phyloP scores from a whole-genome alignment of 2,113 vertebrate genomes.

The Cyanocitta stelleri region DNA sequence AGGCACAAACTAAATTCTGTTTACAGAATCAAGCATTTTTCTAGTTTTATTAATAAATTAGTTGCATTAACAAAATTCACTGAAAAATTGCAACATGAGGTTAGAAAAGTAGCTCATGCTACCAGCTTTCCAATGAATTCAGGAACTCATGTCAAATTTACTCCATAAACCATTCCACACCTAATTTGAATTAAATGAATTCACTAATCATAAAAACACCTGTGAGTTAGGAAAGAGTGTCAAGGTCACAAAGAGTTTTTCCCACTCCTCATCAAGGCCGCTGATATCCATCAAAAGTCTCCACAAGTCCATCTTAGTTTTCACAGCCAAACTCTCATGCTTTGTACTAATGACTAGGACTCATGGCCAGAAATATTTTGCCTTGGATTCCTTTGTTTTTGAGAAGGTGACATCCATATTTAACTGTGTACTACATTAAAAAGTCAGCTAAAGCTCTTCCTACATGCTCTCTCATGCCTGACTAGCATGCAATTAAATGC shows the following conservation, averaged over 20 bases:
- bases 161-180: background rate
- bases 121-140: background rate
- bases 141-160: background rate
- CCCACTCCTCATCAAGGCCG: background rate
- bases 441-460: background rate
- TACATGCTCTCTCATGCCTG: background rate
- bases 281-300: background rate
- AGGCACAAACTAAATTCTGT: background rate
- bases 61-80: background rate
- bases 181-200: background rate
- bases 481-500: background rate
- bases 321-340: background rate
- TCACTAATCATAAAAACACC: background rate
- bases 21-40: background rate
- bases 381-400: background rate
- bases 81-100: background rate
- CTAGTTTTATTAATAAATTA: background rate
- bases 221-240: background rate
- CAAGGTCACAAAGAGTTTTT: background rate
- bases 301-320: background rate
- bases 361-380: background rate
- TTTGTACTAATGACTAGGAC: background rate
- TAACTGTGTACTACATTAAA: background rate
- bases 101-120: background rate
- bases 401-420: background rate